Base-by-base conservation (phyloP, 2,113 vertebrate genomes). In the Athene cunicularia region DNA sequence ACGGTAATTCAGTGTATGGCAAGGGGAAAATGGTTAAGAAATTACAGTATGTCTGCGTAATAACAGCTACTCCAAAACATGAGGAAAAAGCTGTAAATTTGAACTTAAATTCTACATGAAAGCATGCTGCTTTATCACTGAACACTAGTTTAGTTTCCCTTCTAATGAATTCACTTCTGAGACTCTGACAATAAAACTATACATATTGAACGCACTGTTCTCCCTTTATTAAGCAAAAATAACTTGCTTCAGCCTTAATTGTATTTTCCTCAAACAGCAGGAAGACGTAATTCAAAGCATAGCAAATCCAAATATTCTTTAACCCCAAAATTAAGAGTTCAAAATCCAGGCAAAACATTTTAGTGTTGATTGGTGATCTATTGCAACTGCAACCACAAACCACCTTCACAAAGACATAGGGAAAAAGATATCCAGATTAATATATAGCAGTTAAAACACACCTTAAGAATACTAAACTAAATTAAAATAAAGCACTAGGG, bases 151-250 rank as follows among this genome's bases (percentile, higher is more conserved):
- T 67, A 70, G 50, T 22, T 84, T 84, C 27, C 35, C 55, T 56
- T 77, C 53, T 77, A 94, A 93, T 89, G 14, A 89, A 86, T 95
- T 95, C 19, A 63, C 45, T 91, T 93, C 64, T 81, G 86, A 91
- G 64, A 71, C 55, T 83, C 67, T 83, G 82, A 86, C 83, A 95
- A 80, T 88, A 84, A 83, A 94, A 76, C 72, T 58, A 88, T 43
- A 67, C 12, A 43, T 67, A 95, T 82, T 0, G 2, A 70, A 88
- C 3, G 2, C 27, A 53, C 39, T 67, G 26, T 80, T 95, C 53
- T 90, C 37, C 72, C 68, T 80, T 88, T 89, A 84, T 88, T 86
- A 93, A 92, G 56, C 14, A 85, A 81, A 88, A 85, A 47, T 6
- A 73, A 71, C 86, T 93, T 79, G n/a, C 58, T 94, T 91, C 64